Percentiles rank a stretch among this genome's conserved stretches.
Conservation (phyloP, 2,113 vertebrate species). For the Alligator sinensis region DNA sequence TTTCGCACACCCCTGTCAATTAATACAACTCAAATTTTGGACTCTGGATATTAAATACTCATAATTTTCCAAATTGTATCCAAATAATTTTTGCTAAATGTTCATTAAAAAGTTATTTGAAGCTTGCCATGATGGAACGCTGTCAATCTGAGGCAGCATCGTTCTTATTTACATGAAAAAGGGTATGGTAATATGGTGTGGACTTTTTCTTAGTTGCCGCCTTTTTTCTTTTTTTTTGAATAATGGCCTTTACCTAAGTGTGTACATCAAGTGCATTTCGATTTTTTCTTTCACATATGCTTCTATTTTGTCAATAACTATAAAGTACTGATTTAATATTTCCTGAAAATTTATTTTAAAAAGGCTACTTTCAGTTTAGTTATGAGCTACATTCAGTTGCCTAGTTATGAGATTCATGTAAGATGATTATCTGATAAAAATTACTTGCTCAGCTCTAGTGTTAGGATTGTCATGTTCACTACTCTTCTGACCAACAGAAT, state of each 20-base stretch:
- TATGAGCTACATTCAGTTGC: not conserved
- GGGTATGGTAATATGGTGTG: not conserved
- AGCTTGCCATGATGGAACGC: constrained; percentile 3
- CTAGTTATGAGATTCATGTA: not conserved
- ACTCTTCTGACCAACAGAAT: not conserved
- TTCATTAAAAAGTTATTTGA: constrained; percentile 1
- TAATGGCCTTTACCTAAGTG: not conserved
- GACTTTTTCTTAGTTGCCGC: not conserved
- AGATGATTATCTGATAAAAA: not conserved
- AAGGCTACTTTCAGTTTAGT: not conserved
- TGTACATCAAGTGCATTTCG: not conserved
- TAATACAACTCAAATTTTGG: not conserved
- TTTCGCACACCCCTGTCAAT: not conserved
- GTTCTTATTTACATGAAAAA: not conserved
- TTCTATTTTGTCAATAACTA: not conserved
- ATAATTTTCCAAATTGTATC: constrained; percentile 3
- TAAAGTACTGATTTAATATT: not conserved
- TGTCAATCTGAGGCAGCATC: not conserved
- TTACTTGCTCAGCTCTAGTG: not conserved
- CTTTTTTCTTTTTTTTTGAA: not conserved
- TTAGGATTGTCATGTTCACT: not conserved
- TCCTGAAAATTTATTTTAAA: not conserved
- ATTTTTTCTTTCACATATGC: not conserved
- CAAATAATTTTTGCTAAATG: not conserved
- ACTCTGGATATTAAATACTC: constrained; percentile 17